phyloP scores from a whole-genome alignment of 2,888 invertebrate species.

The Caenorhabditis doughertyi region DNA sequence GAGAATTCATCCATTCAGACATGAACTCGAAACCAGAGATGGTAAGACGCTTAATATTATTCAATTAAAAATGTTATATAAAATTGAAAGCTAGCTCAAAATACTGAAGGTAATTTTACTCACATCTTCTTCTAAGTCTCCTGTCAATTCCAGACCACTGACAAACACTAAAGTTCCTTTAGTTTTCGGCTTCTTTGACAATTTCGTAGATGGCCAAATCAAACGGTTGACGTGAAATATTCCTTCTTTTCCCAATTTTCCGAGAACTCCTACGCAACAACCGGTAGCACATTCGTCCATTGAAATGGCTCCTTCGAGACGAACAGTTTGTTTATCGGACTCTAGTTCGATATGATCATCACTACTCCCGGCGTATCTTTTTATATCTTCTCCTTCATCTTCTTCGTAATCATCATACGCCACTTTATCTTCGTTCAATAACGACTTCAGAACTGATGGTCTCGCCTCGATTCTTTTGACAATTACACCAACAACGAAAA shows the following conservation, averaged over 20 bases:
- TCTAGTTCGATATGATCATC: conserved; percentile 71
- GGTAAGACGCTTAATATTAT: conserved; percentile 53
- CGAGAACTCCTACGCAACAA: conserved; percentile 66
- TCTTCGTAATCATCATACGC: conserved; percentile 67
- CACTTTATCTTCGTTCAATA: conserved; percentile 62
- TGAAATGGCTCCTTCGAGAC: conserved; percentile 57
- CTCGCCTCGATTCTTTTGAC: conserved; percentile 66
- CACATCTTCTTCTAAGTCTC: conserved; percentile 59
- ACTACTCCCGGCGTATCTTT: conserved; percentile 49
- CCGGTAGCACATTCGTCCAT: conserved; percentile 72
- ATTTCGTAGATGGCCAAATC: conserved; percentile 56
- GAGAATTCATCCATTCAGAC: conserved; percentile 65
- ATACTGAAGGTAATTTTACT: neutral
- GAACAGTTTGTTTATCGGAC: conserved; percentile 64
- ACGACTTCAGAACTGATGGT: conserved; percentile 69
- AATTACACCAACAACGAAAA: conserved; percentile 70
- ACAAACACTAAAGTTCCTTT: conserved; percentile 58
- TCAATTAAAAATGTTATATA: neutral
- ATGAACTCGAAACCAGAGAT: conserved; percentile 56
- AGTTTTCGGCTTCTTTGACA: conserved; percentile 5
- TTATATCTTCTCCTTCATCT: conserved; percentile 49
- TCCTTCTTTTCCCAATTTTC: conserved; percentile 59
- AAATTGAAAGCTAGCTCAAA: neutral
- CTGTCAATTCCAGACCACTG: conserved; percentile 68
- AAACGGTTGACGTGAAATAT: conserved; percentile 61